Percentiles rank a stretch among this genome's conserved stretches.
Conservation (phyloP, 2,888 invertebrate genomes). For the Lydus trimaculatus region DNA sequence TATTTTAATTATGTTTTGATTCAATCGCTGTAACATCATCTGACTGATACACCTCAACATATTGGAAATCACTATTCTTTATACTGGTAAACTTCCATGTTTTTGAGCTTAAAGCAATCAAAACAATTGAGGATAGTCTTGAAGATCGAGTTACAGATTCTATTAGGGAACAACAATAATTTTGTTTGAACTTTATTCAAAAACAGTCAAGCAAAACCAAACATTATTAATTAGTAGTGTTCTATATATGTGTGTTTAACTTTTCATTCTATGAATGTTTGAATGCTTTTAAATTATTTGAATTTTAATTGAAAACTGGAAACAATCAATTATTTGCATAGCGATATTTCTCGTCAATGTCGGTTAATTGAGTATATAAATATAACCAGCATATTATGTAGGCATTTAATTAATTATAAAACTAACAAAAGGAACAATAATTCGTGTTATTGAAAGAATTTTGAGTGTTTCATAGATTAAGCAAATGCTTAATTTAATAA, state of each 20-base stretch:
- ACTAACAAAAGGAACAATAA: no score
- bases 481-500: no score
- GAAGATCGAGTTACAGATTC: background rate
- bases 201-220: background rate
- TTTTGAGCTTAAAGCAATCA: no score
- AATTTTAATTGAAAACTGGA: background rate
- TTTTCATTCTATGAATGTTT: background rate
- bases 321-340: background rate
- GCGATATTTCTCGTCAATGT: background rate
- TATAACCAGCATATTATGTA: background rate
- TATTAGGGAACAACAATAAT: no score
- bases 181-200: background rate
- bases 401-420: constrained; percentile 17
- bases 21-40: background rate
- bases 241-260: background rate
- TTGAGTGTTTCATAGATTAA: no score
- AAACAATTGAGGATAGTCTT: no score
- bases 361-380: background rate
- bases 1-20: no score
- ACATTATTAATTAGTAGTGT: background rate
- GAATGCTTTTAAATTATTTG: background rate
- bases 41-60: background rate
- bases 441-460: no score
- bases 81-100: no score
- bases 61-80: no score